Evolutionary conservation across 2,113 vertebrate genomes (phyloP), one percentile per base, ranked within the genome.

Genomic region (Pardalotus punctatus): DNA sequence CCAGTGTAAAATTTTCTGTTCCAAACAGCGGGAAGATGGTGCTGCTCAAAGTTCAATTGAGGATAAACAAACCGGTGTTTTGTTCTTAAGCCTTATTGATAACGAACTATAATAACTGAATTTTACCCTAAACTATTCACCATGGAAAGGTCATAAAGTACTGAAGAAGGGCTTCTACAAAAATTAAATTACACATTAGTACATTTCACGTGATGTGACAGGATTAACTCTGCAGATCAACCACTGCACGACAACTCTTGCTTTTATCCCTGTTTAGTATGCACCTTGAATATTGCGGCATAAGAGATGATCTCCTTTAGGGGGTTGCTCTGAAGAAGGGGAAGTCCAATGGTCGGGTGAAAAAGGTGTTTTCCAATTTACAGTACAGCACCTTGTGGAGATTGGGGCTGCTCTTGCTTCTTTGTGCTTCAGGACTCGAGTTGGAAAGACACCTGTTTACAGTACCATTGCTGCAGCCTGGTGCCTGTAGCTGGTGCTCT

Each of bases 161-260:
- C 38, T 33, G 42, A 78, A 65, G 48, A 48, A 69, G 11, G 7
- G 1, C n/a, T 88, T 90, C 64, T 61, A 40, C 40, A 60, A 65
- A 94, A 64, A 48, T 48, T 51, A 69, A 72, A 61, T 35, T 11
- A 21, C 23, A 47, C 45, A 10, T 71, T 79, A 56, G 27, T 33
- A 40, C 12, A 19, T 72, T 71, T 60, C 19, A 56, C 10, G 2
- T 72, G 58, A 62, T 0, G 0, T 69, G 51, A 57, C 38, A 58
- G 58, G 89, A 93, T 21, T 60, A 24, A 51, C 12, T 31, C 36
- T 38, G 12, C 14, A 27, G 15, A 64, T 81, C 60, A 78, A 71
- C 31, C 31, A 18, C 29, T 69, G 23, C 14, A 8, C 6, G 4
- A 20, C 1, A 5, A 47, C 22, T 81, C 29, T 25, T 69, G 29